Conservation (phyloP, 1,140 invertebrate genomes). For the Nautilus pompilius region DNA sequence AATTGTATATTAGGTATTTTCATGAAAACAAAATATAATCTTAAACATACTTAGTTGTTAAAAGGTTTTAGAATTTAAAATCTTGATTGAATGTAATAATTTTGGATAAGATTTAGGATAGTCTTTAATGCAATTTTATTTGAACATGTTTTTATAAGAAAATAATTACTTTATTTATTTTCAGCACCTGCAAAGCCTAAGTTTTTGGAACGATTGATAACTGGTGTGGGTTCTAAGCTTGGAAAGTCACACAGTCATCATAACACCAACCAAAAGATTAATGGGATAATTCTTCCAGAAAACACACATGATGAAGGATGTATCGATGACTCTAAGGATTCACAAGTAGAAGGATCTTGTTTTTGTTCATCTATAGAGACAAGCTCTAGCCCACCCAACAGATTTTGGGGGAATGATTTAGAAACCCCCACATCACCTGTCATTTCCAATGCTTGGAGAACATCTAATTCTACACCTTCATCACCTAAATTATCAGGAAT, state of each 20-base stretch:
- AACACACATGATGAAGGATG: constrained; percentile 2
- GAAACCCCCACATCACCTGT: neutral
- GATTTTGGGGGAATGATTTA: constrained; percentile 2
- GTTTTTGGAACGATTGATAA: constrained; percentile 31
- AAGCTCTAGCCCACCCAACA: neutral
- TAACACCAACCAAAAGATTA: constrained; percentile 5
- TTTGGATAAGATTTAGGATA: no score
- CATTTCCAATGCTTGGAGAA: neutral
- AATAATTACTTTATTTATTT: constrained; percentile 10
- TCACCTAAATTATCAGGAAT: constrained; percentile 22
- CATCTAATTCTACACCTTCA: constrained; percentile 12
- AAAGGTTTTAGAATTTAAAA: no score
- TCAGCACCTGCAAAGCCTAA: constrained; percentile 34
- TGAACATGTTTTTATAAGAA: no score
- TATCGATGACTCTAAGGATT: constrained; percentile 10
- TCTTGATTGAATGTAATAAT: no score
- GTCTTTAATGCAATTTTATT: no score
- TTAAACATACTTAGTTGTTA: no score
- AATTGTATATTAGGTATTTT: no score
- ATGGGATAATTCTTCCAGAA: constrained; percentile 2
- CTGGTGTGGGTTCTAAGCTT: constrained; percentile 14
- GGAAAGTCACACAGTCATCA: constrained; percentile 12
- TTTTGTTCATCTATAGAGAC: neutral
- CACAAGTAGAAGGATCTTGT: neutral
- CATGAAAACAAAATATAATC: no score